Evolutionary conservation across 2,113 vertebrate species (phyloP), one percentile per base, ranked within the genome.

Genomic region (Hypanus sabinus): DNA sequence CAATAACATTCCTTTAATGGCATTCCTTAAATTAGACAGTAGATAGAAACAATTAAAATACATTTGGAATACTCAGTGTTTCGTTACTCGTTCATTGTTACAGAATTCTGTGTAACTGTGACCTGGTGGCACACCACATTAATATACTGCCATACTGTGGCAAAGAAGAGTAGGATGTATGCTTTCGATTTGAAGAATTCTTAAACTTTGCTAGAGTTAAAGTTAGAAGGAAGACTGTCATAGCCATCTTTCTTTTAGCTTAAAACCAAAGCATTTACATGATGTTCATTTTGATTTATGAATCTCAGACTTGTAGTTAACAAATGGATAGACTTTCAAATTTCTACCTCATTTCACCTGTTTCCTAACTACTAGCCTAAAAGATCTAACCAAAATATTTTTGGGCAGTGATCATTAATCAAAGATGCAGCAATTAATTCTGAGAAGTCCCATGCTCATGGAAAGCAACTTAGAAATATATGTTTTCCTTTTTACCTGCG

Each of bases 21-120:
- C 22, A 30, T 93, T 46, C 90, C 68, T 93, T 27, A 70, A 46
- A 93, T 70, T 93, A 73, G 62, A 93, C 11, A 73, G 90, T 71
- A 46, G 36, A 46, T 46, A 71, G 90, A 93, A 93, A 93, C 90
- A 93, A 93, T 93, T 93, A 73, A 71, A 93, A 73, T 71, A 46
- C 20, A 93, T 73, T 93, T n/a, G 62, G 90, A 71, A 36, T 10
- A 73, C 46, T 92, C 65, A 36, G 60, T 3, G n/a, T 68, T 73
- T 93, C 65, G 38, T 8, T 70, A 33, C 68, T 71, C 36, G 10
- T n/a, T 92, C n/a, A 22, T 73, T 93, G 57, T 90, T 33, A 65
- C 30, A 90, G 57, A 33, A 65, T 33, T 88, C 57, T 90, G 60
- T 90, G 57, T 90, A 33, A 90, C 30, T 90, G 60, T 65, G 85